phyloP scores from a whole-genome alignment of 2,797 vertebrate genomes.

The Rhynchonycteris naso region DNA sequence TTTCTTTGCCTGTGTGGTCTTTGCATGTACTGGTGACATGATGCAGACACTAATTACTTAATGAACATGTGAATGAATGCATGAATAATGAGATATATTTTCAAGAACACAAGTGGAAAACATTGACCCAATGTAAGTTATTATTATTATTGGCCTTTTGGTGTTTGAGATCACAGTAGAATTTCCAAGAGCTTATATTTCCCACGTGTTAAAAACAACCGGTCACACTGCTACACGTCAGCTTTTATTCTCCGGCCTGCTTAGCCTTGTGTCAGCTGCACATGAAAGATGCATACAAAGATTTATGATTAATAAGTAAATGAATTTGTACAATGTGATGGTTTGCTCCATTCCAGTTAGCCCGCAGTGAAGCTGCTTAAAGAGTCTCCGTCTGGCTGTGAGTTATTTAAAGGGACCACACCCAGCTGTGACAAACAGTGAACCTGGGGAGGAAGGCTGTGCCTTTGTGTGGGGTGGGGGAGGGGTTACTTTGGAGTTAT shows the following conservation, averaged over 20 bases:
- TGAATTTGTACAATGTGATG: constrained; percentile 14
- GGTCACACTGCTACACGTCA: background rate
- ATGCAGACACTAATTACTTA: background rate
- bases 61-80: background rate
- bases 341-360: background rate
- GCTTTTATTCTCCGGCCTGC: background rate
- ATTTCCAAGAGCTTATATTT: background rate
- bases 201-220: background rate
- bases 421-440: background rate
- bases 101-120: background rate
- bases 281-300: background rate
- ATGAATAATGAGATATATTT: background rate
- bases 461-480: background rate
- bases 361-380: background rate
- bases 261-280: background rate
- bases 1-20: background rate
- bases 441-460: background rate
- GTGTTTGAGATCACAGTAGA: background rate
- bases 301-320: constrained; percentile 35
- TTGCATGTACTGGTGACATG: background rate
- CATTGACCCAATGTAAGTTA: background rate
- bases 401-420: background rate
- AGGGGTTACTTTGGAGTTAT: background rate
- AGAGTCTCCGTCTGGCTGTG: background rate
- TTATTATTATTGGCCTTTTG: background rate